Evolutionary conservation across 2,797 vertebrate species (phyloP), one percentile per base, ranked within the genome.

Genomic region (Poecile montanus): DNA sequence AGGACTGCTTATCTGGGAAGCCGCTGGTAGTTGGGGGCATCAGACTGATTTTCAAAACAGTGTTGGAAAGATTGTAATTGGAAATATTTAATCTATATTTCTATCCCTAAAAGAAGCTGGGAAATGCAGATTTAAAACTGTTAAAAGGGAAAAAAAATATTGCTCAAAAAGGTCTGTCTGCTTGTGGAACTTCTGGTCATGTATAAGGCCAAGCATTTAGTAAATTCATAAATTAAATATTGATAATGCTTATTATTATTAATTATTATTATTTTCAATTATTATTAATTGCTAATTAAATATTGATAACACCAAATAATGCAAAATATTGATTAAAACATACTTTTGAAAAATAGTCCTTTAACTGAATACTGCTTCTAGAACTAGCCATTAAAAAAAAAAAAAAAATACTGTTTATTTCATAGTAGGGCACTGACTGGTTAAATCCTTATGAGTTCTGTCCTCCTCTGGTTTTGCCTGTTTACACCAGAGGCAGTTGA

Each of bases 401-500:
- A 42, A 38, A 53, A 25, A 53, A 88, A 75, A 86, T 50, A 29
- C 16, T 9, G 4, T 77, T 74, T 63, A 3, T 89, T 91, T 72
- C 32, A 3, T 29, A 32, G 25, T 36, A 47, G 58, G 42, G 16
- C 62, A 44, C n/a, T 68, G 61, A 45, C 7, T 30, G 32, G 32
- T 78, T 75, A 74, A 70, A 91, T 56, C 25, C 21, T 25, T 81
- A 6, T 13, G 14, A 75, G 30, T 82, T 40, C 66, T 56, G 48
- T 80, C 84, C 50, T 18, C n/a, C 83, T 94, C 70, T 94, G 48
- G 23, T 50, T 92, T 95, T 94, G 20, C 51, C 54, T 97, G 67
- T 87, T 97, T 95, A 75, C 84, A 91, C 83, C 57, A 88, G 88
- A 85, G 90, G 68, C 71, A 90, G 94, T 88, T 72, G 42, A 67